phyloP scores from a whole-genome alignment of 2,888 invertebrate species.

The Melieria picta region DNA sequence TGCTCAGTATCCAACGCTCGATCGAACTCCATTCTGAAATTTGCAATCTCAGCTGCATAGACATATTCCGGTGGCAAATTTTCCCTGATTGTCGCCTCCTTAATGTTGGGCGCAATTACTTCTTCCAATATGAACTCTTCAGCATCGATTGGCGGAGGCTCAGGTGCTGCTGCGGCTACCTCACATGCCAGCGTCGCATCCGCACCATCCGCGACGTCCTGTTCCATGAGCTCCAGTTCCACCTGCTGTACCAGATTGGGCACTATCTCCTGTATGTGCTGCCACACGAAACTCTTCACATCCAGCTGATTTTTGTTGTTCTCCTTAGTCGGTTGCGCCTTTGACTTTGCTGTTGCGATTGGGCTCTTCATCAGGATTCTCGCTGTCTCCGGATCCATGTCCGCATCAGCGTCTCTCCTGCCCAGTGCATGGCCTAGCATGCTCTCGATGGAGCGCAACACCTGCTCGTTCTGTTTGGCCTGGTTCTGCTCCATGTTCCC shows the following conservation, averaged over 20 bases:
- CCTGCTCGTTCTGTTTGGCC: slow-evolving; percentile 60
- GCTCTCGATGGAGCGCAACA: slow-evolving; percentile 59
- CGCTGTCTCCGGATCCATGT: slow-evolving; percentile 57
- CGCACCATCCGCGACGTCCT: slow-evolving; percentile 12
- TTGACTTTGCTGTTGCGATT: slow-evolving; percentile 50
- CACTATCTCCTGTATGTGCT: slow-evolving; percentile 65
- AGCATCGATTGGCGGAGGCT: slow-evolving; percentile 46
- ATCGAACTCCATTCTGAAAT: slow-evolving; percentile 54
- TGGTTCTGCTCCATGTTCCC: slow-evolving; percentile 66
- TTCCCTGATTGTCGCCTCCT: slow-evolving; percentile 53
- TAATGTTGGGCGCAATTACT: slow-evolving; percentile 61
- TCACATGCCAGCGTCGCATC: not conserved
- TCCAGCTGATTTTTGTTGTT: slow-evolving; percentile 49
- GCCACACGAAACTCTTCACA: slow-evolving; percentile 64
- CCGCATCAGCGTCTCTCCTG: slow-evolving; percentile 51
- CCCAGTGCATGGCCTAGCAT: slow-evolving; percentile 57
- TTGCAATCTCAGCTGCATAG: slow-evolving; percentile 54
- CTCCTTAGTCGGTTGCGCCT: slow-evolving; percentile 30
- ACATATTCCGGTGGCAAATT: slow-evolving; percentile 50
- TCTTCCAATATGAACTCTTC: slow-evolving; percentile 59
- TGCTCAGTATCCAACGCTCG: slow-evolving; percentile 47
- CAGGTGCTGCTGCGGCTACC: slow-evolving; percentile 34
- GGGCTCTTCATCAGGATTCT: slow-evolving; percentile 64
- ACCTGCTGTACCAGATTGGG: slow-evolving; percentile 65
- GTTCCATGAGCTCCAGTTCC: slow-evolving; percentile 60